phyloP scores from a whole-genome alignment of 1,140 invertebrate species.

The Cataglyphis hispanica region DNA sequence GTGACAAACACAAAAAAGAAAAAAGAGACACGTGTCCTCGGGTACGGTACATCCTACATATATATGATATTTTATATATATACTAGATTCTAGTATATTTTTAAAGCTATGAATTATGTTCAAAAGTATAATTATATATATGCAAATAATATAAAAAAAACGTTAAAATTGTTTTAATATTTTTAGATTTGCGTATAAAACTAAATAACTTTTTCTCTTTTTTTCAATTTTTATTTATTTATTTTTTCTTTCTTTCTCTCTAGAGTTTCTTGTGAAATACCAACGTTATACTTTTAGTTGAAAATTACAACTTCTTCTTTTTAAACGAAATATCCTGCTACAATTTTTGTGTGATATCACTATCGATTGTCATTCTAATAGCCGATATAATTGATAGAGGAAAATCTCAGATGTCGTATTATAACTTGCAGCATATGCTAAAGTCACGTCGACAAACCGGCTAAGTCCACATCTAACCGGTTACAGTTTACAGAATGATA shows the following conservation, averaged over 20 bases:
- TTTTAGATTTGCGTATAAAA: not conserved
- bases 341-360: not conserved
- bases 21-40: not conserved
- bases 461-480: conserved; percentile 69
- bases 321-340: not conserved
- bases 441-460: conserved; percentile 38
- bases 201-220: not conserved
- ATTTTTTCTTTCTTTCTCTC: not conserved
- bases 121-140: not conserved
- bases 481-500: conserved; percentile 64
- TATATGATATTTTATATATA: too few species aligned
- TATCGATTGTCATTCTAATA: not conserved
- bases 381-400: not conserved
- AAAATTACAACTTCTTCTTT: not conserved
- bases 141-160: not conserved
- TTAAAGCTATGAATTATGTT: conserved; percentile 14
- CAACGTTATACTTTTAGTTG: not conserved
- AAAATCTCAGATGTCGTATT: not conserved
- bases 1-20: conserved; percentile 9
- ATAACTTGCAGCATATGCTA: conserved; percentile 10
- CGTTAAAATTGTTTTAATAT: not conserved
- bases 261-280: not conserved
- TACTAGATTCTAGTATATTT: not conserved
- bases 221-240: too few species aligned
- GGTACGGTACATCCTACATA: not conserved